These are phyloP conservation scores for Neodiprion virginianus DNA, from an alignment of 1,140 invertebrate genomes.

Conservation along the genomic window DNA sequence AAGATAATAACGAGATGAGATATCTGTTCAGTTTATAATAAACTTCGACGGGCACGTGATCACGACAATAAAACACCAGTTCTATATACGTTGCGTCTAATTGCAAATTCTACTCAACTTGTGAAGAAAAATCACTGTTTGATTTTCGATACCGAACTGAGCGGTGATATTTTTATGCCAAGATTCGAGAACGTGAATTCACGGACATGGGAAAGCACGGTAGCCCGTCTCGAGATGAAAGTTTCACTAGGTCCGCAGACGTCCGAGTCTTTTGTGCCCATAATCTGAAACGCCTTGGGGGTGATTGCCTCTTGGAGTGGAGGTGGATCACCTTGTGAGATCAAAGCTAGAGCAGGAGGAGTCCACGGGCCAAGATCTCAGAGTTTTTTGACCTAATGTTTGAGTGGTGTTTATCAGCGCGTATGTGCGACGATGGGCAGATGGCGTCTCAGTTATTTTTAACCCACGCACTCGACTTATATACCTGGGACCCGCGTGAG, in stretches of 20 bases:
- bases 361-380: slow-evolving; percentile 20
- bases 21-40: no score
- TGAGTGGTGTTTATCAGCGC: slow-evolving; percentile 38
- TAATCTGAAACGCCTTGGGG: background rate
- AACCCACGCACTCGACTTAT: slow-evolving; percentile 6
- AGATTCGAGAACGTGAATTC: no score
- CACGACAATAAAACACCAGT: no score
- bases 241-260: background rate
- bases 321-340: slow-evolving; percentile 23
- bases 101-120: no score
- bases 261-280: background rate
- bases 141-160: no score
- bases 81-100: no score
- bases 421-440: slow-evolving; percentile 38
- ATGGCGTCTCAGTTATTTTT: slow-evolving; percentile 40
- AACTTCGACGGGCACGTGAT: no score
- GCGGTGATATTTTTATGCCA: no score
- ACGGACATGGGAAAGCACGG: no score
- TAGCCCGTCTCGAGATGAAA: background rate
- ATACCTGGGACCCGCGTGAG: background rate
- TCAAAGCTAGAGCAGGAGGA: slow-evolving; percentile 36
- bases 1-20: no score
- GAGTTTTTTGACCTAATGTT: slow-evolving; percentile 29
- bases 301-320: slow-evolving; percentile 3
- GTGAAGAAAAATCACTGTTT: no score